Evolutionary conservation across 2,888 invertebrate genomes (phyloP), one percentile per base, ranked within the genome.

Genomic region (Pasiphila rectangulata): DNA sequence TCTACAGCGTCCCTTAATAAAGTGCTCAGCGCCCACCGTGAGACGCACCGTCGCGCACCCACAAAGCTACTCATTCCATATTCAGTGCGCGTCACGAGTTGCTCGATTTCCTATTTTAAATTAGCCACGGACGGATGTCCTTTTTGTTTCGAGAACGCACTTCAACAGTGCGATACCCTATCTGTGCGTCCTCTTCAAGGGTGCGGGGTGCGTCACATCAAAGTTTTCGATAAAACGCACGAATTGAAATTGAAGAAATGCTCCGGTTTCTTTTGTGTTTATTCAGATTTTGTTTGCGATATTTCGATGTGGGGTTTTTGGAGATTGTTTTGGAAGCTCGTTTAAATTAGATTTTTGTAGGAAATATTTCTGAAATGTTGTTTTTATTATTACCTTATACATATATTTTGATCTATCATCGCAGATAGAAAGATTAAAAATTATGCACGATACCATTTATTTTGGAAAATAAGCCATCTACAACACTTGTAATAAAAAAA

Each of bases 81-180:
- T 84, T 83, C 84, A 56, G 67, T 59, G 58, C 79, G 79, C 71
- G 65, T 67, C 69, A 56, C 70, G 61, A 66, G 61, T 68, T 74
- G 75, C 79, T 83, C 83, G 81, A 85, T 86, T 85, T 84, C 81
- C 86, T 85, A 83, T 85, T 87, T 84, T 73, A 83, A 87, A 87
- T 87, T 87, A 87, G 84, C 85, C 67, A 80, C 81, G 82, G 83
- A 70, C 82, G 80, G 82, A 74, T 76, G 79, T 85, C 73, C 74
- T 83, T 82, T 83, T 86, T 87, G 85, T 85, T 85, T 85, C 76
- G 76, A 67, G 61, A 55, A 63, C 67, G 25, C 66, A 64, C 61
- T 58, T 48, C 63, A 59, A 54, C 64, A 68, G 69, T 69, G 64
- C 72, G 70, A 70, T 76, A 72, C 66, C 64, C 61, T 60, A 55